Percentiles rank a stretch among this genome's conserved stretches.
Evolutionary conservation across 2,113 vertebrate genomes (phyloP).

Genomic region (Melanostigma gelatinosum): DNA sequence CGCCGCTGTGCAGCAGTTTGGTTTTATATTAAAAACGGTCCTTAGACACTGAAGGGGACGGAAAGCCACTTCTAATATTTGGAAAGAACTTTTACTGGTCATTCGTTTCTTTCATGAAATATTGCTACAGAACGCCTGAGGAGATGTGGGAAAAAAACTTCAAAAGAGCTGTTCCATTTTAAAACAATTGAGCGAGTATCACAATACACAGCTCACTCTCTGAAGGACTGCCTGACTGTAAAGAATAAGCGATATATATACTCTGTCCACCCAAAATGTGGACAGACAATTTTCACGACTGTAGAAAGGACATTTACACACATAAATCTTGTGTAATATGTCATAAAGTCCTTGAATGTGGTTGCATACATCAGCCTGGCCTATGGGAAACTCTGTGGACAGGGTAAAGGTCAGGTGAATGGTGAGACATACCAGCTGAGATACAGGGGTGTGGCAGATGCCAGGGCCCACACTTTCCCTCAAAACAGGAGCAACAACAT

Average conservation of each 20-base stretch:
- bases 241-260: conserved; percentile 52
- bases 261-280: conserved; percentile 54
- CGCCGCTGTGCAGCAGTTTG: conserved; percentile 64
- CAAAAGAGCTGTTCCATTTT: conserved; percentile 62
- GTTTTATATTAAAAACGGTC: conserved; percentile 74
- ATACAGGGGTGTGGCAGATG: conserved; percentile 54
- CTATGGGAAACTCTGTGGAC: conserved; percentile 44
- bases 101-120: conserved; percentile 79
- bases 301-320: conserved; percentile 50
- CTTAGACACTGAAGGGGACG: conserved; percentile 56
- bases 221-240: conserved; percentile 20
- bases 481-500: conserved; percentile 53
- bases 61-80: conserved; percentile 82
- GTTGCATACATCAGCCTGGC: conserved; percentile 61
- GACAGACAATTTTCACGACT: conserved; percentile 45
- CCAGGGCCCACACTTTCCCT: conserved; percentile 29
- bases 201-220: conserved; percentile 29
- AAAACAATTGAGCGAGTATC: conserved; percentile 63
- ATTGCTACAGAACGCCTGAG: conserved; percentile 50
- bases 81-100: conserved; percentile 77
- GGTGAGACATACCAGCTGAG: conserved; percentile 42
- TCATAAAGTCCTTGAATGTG: conserved; percentile 45
- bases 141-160: conserved; percentile 69
- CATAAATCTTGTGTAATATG: conserved; percentile 38
- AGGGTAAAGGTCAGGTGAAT: conserved; percentile 62